phyloP scores from a whole-genome alignment of 1,140 invertebrate genomes.

The Drosophila novamexicana region DNA sequence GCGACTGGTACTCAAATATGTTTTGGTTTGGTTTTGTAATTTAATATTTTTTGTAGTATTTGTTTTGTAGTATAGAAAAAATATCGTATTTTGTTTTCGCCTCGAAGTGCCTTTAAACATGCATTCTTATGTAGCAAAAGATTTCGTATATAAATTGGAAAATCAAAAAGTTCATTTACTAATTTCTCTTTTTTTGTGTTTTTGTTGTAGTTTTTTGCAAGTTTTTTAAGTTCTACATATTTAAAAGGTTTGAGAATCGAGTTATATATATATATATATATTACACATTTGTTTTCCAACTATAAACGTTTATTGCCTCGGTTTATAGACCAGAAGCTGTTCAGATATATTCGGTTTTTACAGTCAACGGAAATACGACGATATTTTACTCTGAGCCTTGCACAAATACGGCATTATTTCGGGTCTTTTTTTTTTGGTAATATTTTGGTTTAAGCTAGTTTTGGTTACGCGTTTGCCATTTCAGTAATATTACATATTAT shows the following conservation, averaged over 20 bases:
- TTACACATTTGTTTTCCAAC: constrained; percentile 23
- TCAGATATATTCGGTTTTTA: constrained; percentile 20
- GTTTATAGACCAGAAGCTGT: neutral
- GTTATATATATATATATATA: constrained; percentile 12
- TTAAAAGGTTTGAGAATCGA: constrained; percentile 40
- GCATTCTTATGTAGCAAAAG: constrained; percentile 55
- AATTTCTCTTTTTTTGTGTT: constrained; percentile 4
- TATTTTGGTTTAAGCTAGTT: constrained; percentile 72
- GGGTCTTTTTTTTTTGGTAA: constrained; percentile 4
- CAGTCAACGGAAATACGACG: constrained; percentile 22
- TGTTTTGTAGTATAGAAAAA: constrained; percentile 71
- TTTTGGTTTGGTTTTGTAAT: constrained; percentile 32
- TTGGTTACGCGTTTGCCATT: constrained; percentile 69
- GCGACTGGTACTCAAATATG: constrained; percentile 53
- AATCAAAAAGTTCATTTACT: constrained; percentile 29
- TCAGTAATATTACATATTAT: constrained; percentile 32
- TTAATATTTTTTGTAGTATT: constrained; percentile 43
- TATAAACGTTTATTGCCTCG: constrained; percentile 6
- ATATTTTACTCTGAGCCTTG: constrained; percentile 18
- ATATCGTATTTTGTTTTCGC: constrained; percentile 62
- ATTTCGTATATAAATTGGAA: constrained; percentile 67
- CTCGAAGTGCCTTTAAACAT: constrained; percentile 56
- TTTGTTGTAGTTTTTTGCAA: constrained; percentile 7
- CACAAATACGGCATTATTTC: constrained; percentile 10
- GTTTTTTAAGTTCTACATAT: constrained; percentile 30